phyloP scores from a whole-genome alignment of 2,797 vertebrate genomes.

The Siniperca undulata region DNA sequence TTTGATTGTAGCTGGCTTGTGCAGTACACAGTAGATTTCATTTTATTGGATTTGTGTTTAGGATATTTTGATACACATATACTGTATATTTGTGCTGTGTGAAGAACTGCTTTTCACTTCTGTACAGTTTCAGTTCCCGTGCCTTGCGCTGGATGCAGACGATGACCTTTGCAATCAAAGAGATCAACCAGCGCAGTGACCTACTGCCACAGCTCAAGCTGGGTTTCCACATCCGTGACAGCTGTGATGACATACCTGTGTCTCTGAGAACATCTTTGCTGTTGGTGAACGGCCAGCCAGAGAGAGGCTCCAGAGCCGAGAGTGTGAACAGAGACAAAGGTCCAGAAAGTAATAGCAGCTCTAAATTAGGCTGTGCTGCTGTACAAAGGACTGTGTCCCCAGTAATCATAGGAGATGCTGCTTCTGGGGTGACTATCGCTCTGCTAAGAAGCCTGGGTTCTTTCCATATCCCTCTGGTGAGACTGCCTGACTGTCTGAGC shows the following conservation, averaged over 20 bases:
- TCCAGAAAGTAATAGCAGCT: neutral
- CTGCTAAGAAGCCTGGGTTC: conserved; percentile 80
- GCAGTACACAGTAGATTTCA: neutral
- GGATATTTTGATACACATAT: neutral
- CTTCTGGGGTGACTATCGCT: conserved; percentile 80
- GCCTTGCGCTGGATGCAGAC: conserved; percentile 83
- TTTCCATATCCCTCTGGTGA: conserved; percentile 81
- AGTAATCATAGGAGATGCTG: conserved; percentile 81
- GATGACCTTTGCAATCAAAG: conserved; percentile 82
- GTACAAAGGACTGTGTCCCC: conserved; percentile 62
- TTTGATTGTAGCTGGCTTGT: too few species aligned
- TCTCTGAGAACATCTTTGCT: conserved; percentile 76
- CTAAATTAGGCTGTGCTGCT: conserved; percentile 53
- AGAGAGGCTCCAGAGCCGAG: conserved; percentile 14
- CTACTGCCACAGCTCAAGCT: conserved; percentile 78
- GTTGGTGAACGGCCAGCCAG: conserved; percentile 78
- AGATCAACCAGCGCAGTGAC: conserved; percentile 79
- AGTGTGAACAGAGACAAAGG: neutral
- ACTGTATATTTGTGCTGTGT: neutral
- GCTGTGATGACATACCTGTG: conserved; percentile 74
- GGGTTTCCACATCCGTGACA: conserved; percentile 83
- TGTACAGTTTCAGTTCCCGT: conserved; percentile 78
- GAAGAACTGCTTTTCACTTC: conserved; percentile 29
- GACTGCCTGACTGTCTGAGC: neutral
- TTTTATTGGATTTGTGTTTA: neutral